Conservation (phyloP, 2,888 invertebrate species). For the Parnassius apollo region DNA sequence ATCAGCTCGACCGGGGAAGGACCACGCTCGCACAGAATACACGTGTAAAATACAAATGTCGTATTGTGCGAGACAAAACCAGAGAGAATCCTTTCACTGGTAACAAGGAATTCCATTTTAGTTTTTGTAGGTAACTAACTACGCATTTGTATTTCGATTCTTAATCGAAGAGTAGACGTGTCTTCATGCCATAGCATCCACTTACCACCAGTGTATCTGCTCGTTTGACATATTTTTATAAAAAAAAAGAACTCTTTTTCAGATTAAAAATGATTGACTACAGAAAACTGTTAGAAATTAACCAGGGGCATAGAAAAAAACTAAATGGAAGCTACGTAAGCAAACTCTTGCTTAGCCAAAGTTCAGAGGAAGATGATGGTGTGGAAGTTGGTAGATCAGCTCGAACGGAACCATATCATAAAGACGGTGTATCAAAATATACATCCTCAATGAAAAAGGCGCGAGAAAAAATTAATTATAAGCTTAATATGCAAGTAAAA, state of each 20-base stretch:
- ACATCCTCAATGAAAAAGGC: not conserved
- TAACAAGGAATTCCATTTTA: too few species aligned
- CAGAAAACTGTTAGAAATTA: conserved; percentile 30
- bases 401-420: not conserved
- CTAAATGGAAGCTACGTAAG: conserved; percentile 3
- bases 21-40: too few species aligned
- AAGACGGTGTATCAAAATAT: not conserved
- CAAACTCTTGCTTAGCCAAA: not conserved
- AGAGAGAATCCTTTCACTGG: too few species aligned
- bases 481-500: not conserved
- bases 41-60: too few species aligned
- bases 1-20: too few species aligned
- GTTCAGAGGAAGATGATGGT: not conserved
- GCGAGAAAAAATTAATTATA: not conserved
- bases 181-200: too few species aligned
- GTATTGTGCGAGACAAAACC: too few species aligned
- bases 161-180: too few species aligned
- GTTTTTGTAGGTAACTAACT: too few species aligned
- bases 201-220: too few species aligned
- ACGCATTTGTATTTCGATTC: too few species aligned
- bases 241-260: conserved; percentile 8
- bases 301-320: conserved; percentile 2
- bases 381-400: not conserved
- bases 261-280: conserved; percentile 45
- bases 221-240: too few species aligned